These are phyloP conservation scores for Synodontis membranacea DNA, from an alignment of 2,113 vertebrate species.

Conservation along the genomic window DNA sequence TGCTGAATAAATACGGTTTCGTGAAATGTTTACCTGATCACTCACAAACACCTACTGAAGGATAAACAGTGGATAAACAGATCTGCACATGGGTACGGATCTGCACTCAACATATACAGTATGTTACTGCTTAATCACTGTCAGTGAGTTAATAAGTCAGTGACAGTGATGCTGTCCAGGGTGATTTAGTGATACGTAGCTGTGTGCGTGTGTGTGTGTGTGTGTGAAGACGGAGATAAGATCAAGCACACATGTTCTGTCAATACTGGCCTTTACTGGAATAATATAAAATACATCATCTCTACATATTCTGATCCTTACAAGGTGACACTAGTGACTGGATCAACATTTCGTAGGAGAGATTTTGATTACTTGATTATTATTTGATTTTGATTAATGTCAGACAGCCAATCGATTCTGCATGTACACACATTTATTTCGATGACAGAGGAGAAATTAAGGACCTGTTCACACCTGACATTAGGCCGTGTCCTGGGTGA, in stretches of 20 bases:
- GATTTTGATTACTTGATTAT: no score
- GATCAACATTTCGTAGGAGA: not conserved
- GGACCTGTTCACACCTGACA: no score
- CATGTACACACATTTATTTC: not conserved
- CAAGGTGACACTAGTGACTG: not conserved
- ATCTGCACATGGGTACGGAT: not conserved
- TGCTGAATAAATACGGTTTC: conserved; percentile 24
- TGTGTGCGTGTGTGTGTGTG: no score
- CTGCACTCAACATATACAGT: conserved; percentile 3
- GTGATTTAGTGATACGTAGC: not conserved
- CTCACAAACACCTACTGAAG: conserved; percentile 37
- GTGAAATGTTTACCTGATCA: conserved; percentile 35
- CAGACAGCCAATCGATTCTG: not conserved
- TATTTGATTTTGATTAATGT: not conserved
- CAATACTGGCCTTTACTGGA: not conserved
- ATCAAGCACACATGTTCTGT: not conserved
- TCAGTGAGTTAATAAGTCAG: not conserved
- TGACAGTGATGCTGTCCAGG: not conserved
- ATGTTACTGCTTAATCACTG: conserved; percentile 1
- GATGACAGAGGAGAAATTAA: not conserved
- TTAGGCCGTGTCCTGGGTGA: no score
- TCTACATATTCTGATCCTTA: not conserved
- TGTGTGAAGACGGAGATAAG: not conserved
- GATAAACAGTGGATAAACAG: conserved; percentile 37
- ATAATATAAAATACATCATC: not conserved